phyloP scores from a whole-genome alignment of 35 echinoderm and acorn worm species.

The Patiria miniata region DNA sequence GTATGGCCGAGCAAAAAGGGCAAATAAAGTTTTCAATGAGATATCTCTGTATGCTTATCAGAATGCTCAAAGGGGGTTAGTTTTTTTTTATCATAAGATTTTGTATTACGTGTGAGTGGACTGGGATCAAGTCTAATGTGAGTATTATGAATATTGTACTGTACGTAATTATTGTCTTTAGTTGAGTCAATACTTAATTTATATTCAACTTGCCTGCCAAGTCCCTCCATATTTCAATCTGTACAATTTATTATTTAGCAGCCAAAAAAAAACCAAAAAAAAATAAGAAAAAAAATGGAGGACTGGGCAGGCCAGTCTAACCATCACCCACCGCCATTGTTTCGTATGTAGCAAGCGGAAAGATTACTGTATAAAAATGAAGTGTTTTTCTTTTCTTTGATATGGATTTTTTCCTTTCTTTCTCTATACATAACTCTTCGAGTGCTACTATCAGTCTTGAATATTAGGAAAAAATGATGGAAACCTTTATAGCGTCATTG shows the following conservation, averaged over 20 bases:
- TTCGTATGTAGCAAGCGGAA: conserved; percentile 18
- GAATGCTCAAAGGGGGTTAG: background rate
- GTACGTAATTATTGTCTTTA: conserved; percentile 32
- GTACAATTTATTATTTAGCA: conserved; percentile 19
- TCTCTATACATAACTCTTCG: conserved; percentile 17
- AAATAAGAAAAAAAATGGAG: too few species aligned
- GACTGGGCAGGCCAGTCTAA: conserved; percentile 15
- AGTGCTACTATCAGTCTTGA: conserved; percentile 9
- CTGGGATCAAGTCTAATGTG: background rate
- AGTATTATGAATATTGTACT: conserved; percentile 28
- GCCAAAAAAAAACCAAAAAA: too few species aligned
- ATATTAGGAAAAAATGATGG: background rate
- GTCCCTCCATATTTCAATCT: background rate
- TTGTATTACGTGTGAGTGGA: conserved; percentile 26
- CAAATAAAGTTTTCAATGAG: background rate
- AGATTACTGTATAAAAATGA: conserved; percentile 1
- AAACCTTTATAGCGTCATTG: conserved; percentile 13
- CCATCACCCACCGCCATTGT: conserved; percentile 19
- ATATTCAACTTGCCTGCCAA: background rate
- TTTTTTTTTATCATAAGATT: background rate
- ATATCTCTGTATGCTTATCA: background rate
- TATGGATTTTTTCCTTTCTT: conserved; percentile 16
- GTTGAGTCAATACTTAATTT: conserved; percentile 34
- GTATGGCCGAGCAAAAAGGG: conserved; percentile 9
- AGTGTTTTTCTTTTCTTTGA: conserved; percentile 10